Evolutionary conservation across 2,888 invertebrate species (phyloP).

Genomic region (Mythimna loreyi): DNA sequence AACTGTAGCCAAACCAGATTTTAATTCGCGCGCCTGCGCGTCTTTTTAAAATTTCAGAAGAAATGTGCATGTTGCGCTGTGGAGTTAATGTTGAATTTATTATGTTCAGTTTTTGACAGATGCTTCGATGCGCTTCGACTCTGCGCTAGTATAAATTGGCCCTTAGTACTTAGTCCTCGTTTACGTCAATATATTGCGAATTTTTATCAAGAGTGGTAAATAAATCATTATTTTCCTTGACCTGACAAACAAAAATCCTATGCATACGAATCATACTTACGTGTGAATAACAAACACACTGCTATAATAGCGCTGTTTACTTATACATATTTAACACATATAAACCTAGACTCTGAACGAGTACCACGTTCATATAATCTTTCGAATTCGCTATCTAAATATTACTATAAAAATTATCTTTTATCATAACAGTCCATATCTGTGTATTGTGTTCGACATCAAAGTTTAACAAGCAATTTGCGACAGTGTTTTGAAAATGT

Average conservation of each 20-base stretch:
- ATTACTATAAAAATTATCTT: conserved; percentile 13
- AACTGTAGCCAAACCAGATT: no score
- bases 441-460: not conserved
- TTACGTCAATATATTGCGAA: not conserved
- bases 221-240: not conserved
- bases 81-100: no score
- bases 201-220: not conserved
- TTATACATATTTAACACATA: not conserved
- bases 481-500: conserved; percentile 24
- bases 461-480: not conserved
- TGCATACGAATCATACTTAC: not conserved
- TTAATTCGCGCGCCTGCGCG: no score
- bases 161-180: no score
- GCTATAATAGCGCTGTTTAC: not conserved
- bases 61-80: no score
- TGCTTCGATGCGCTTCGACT: no score
- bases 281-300: not conserved
- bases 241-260: not conserved
- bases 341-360: not conserved
- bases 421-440: conserved; percentile 16
- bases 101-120: no score
- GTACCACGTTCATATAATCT: not conserved
- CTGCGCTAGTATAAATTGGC: no score
- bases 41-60: no score
- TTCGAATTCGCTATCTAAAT: not conserved